phyloP scores from a whole-genome alignment of 2,113 vertebrate genomes.

The Coptodon rendalli region DNA sequence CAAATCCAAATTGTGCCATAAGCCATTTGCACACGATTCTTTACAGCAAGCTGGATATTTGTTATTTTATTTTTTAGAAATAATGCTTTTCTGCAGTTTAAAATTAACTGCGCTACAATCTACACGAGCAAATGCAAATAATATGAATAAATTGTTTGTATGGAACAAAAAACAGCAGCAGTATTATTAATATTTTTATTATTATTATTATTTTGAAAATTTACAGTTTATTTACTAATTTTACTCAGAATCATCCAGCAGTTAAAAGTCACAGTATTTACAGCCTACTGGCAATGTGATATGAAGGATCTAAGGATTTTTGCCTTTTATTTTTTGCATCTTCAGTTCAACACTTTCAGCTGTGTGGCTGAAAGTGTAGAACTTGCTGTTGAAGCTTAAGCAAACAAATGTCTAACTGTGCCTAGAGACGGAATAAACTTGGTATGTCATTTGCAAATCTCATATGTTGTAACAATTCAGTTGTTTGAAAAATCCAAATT shows the following conservation, averaged over 20 bases:
- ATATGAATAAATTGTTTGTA: neutral
- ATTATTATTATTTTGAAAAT: neutral
- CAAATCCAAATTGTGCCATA: neutral
- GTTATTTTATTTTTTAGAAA: neutral
- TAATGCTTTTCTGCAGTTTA: neutral
- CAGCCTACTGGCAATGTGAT: neutral
- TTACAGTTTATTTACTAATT: neutral
- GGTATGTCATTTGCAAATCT: neutral
- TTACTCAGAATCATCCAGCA: neutral
- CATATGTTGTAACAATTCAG: neutral
- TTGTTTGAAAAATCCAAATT: neutral
- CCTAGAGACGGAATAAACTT: neutral
- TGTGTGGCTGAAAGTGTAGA: neutral
- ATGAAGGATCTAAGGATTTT: slow-evolving; percentile 12
- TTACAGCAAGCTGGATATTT: neutral
- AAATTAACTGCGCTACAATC: slow-evolving; percentile 10
- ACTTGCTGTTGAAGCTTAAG: neutral
- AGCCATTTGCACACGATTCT: neutral
- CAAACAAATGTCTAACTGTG: neutral
- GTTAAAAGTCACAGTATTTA: slow-evolving; percentile 44
- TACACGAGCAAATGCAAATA: neutral
- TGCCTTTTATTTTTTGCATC: neutral
- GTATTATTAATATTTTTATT: slow-evolving; percentile 22
- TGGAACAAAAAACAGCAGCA: slow-evolving; percentile 3
- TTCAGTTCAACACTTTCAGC: neutral